Evolutionary conservation across 2,888 invertebrate genomes (phyloP), one percentile per base, ranked within the genome.

Genomic region (Melieria omissa): DNA sequence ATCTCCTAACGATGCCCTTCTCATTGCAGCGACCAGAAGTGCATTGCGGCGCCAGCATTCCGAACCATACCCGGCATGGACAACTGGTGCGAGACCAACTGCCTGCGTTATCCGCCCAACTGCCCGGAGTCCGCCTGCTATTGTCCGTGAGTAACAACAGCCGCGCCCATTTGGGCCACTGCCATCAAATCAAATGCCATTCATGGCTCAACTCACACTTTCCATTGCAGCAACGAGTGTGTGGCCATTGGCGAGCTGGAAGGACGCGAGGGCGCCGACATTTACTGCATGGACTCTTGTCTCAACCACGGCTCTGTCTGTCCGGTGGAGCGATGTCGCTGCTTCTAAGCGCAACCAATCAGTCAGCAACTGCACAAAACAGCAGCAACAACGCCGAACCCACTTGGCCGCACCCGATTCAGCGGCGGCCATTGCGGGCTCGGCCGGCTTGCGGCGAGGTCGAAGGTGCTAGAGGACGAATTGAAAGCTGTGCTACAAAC

Each of bases 261-360:
- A 78, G 93, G 92, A 9, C 88, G 89, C 58, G 89, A 90, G 1
- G 95, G 94, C 7, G 94, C 95, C 0, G 95, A 94, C 80, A 92
- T 93, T 44, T 93, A 94, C 84, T 96, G 96, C 84, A 91, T 94
- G 90, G 95, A 96, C 85, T 90, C 93, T 80, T 96, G 96, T 86
- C 90, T 96, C 77, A 92, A 93, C 60, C 93, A 93, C 84, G 92
- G 91, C 5, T 91, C 93, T 0, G 88, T 89, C 73, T 95, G 95
- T 80, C 93, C 94, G 6, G 87, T 88, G 65, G 88, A 92, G 78
- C 90, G 92, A 83, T 96, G 96, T 85, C 89, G 89, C 77, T 94
- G 94, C 84, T 92, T 77, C 68, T 84, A 80, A 71, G 52, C 29
- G 7, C n/a, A 44, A n/a, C 8, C 63, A n/a, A n/a, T n/a, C 16